These are phyloP conservation scores for Cydia fagiglandana DNA, from an alignment of 1,140 invertebrate genomes.

Conservation along the genomic window DNA sequence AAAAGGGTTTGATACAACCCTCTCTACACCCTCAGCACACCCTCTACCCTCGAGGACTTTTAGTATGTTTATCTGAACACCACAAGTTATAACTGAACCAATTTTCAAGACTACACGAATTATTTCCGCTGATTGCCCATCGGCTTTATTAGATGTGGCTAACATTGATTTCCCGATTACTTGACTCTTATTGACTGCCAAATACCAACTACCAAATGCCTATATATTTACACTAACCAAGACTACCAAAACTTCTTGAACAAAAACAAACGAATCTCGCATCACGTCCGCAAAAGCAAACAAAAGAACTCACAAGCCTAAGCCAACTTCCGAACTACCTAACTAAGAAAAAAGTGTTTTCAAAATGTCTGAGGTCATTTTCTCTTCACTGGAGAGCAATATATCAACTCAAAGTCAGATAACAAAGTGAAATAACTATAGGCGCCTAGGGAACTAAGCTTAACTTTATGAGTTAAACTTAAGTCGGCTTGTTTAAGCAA, in stretches of 20 bases:
- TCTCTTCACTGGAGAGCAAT: not conserved
- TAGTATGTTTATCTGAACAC: too few relatives aligned
- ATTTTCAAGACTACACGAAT: too few relatives aligned
- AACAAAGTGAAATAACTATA: not conserved
- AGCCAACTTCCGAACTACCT: not conserved
- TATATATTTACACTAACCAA: too few relatives aligned
- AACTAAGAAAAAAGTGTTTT: conserved; percentile 2
- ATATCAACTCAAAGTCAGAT: conserved; percentile 1
- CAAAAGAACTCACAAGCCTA: not conserved
- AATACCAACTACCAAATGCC: too few relatives aligned
- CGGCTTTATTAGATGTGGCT: too few relatives aligned
- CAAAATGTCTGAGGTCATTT: not conserved
- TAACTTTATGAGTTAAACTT: conserved; percentile 5
- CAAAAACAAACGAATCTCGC: conserved; percentile 4
- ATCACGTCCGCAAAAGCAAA: conserved; percentile 6
- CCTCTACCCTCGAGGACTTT: too few relatives aligned
- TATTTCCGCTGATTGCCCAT: too few relatives aligned
- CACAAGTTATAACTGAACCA: too few relatives aligned
- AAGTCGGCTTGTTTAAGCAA: conserved; percentile 7
- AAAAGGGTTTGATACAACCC: too few relatives aligned
- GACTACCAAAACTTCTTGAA: not conserved
- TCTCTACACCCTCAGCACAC: too few relatives aligned
- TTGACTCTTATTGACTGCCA: too few relatives aligned
- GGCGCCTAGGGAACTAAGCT: not conserved
- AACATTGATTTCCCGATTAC: too few relatives aligned